A percentile compares a stretch with the other conserved stretches of the same genome.
phyloP scores from a whole-genome alignment of 1,140 invertebrate species.

The Sogatella furcifera region DNA sequence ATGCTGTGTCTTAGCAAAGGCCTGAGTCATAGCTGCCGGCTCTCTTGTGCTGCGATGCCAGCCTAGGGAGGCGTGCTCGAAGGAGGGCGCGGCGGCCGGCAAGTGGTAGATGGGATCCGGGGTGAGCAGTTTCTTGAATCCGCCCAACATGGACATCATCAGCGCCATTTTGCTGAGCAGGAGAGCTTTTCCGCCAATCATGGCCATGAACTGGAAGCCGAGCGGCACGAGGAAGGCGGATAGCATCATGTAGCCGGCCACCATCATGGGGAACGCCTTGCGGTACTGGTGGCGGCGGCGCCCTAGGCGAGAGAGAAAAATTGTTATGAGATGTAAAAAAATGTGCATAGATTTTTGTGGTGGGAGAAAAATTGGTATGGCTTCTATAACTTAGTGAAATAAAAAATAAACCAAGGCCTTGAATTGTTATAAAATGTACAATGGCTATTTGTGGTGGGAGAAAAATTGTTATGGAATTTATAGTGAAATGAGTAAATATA shows the following conservation, averaged over 20 bases:
- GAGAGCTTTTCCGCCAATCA: slow-evolving; percentile 29
- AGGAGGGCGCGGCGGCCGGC: background rate
- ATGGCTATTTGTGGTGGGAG: no score
- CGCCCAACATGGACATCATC: slow-evolving; percentile 21
- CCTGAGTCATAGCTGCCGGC: background rate
- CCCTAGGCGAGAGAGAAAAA: background rate
- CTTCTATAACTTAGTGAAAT: no score
- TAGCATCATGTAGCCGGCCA: slow-evolving; percentile 28
- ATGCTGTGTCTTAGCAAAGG: background rate
- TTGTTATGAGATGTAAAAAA: no score
- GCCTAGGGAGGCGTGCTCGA: background rate
- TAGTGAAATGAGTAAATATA: no score
- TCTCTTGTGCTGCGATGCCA: background rate
- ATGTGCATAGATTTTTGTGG: no score
- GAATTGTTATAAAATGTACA: no score
- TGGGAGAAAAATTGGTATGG: no score
- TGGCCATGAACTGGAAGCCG: slow-evolving; percentile 31
- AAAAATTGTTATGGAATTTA: no score
- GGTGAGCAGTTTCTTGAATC: slow-evolving; percentile 20
- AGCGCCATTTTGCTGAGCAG: slow-evolving; percentile 28
- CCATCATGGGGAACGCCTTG: slow-evolving; percentile 28
- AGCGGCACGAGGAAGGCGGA: slow-evolving; percentile 26
- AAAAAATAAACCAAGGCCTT: no score
- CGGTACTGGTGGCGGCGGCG: slow-evolving; percentile 23
- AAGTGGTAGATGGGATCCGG: background rate